phyloP scores from a whole-genome alignment of 1,140 invertebrate genomes.

The Probaryconus sp. region DNA sequence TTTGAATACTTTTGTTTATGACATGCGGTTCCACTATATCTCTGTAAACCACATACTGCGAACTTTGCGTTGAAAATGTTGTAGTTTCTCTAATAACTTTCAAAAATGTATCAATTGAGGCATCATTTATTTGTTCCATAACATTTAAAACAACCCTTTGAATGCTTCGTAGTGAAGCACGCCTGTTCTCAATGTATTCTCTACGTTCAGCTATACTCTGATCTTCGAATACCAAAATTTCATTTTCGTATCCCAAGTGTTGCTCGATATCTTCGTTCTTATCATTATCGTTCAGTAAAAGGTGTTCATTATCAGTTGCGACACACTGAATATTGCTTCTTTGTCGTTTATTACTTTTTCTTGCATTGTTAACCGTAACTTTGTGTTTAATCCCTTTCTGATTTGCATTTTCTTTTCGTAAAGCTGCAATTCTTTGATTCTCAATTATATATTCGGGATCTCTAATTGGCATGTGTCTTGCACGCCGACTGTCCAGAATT shows the following conservation, averaged over 20 bases:
- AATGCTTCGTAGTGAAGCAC: neutral
- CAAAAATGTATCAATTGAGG: conserved; percentile 1
- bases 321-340: no score
- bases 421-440: conserved; percentile 15
- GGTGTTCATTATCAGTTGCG: neutral
- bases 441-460: conserved; percentile 54
- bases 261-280: neutral
- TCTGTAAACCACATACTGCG: conserved; percentile 13
- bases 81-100: conserved; percentile 7
- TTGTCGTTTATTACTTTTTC: no score
- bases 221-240: neutral
- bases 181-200: neutral
- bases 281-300: neutral
- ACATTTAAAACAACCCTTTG: neutral
- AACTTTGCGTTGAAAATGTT: conserved; percentile 13
- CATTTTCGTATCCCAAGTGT: neutral
- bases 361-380: neutral
- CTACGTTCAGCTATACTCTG: neutral
- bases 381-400: no score
- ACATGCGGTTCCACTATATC: conserved; percentile 3
- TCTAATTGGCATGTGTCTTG: conserved; percentile 56
- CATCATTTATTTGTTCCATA: neutral
- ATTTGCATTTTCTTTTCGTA: neutral
- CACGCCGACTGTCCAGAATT: conserved; percentile 63
- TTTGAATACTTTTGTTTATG: conserved; percentile 20